Base-by-base conservation (phyloP, 1,140 invertebrate species). In the Achatina immaculata region DNA sequence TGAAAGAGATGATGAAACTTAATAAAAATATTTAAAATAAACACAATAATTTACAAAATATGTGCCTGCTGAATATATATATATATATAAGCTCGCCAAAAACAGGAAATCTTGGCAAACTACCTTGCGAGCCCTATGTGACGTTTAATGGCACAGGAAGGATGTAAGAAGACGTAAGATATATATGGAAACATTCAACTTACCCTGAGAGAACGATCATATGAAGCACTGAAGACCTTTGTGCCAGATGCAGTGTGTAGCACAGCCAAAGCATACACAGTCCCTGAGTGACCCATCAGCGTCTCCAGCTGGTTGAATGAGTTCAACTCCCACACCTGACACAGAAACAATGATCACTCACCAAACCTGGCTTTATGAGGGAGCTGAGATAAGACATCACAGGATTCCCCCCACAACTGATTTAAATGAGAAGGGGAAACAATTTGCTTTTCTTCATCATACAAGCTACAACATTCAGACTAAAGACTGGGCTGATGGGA, bases 221-320 rank as follows among this genome's bases (percentile, higher is more conserved):
- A 90, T n/a, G 90, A 91, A 14, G 90, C 90, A 86, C 90, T 91
- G 86, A 91, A 90, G 21, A 90, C 90, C 83, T 90, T 90, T 31
- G 85, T 90, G 16, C 90, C 90, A 31, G 88, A 87, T 0, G 87
- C 84, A 38, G 88, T 89, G 68, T 89, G 87, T 28, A 90, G 78
- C 0, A 85, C 86, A 36, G 90, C 85, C 48, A 91, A 80, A 36
- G 89, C 90, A 81, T 91, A 90, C 16, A 91, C 89, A 34, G 90
- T 91, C 0, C 90, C 90, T 9, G 86, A 86, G 81, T 91, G 90
- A 55, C 90, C 90, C 81, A 85, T 83, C 62, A 91, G 80, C 0
- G 89, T 90, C 19, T 86, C 85, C 11, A 88, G 82, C 78, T 89
- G 87, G 31, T 90, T 83, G 79, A 86, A 88, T 1, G 85, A 86